Evolutionary conservation across 2,888 invertebrate genomes (phyloP), one percentile per base, ranked within the genome.

Genomic region (Leptinotarsa peninsularis): DNA sequence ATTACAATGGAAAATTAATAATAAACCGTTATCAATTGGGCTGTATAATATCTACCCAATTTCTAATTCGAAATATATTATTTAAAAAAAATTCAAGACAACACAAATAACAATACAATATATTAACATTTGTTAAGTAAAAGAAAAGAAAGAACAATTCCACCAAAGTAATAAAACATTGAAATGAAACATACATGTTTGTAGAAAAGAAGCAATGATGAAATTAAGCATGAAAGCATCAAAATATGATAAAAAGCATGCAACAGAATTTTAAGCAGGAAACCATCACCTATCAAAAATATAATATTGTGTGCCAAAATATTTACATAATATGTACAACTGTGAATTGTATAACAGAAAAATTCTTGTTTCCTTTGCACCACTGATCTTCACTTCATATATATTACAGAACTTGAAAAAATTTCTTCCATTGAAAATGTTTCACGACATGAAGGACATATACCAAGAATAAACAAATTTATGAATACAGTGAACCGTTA

Each of bases 201-300:
- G 21, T 52, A 67, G 7, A 7, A 33, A 27, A 52, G 18, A 58
- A 58, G 58, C 58, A 14, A 33, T 43, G 43, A 63, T 10, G 27
- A 17, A 33, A 7, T 33, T 63, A 63, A 63, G 63, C 63, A 43
- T 33, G 43, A 43, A 63, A 7, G 63, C 63, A 63, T 10, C 23
- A 18, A 68, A 54, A 68, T 54, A 68, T 54, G 68, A 68, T 54
- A 23, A n/a, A 52, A 67, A n/a, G 21, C 27, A 68, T 68, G 54
- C 54, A 54, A 68, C n/a, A 54, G 52, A 18, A 54, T 17, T 21
- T 67, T 7, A 71, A 49, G 60, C 71, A 49, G 49, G 13, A 75
- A 75, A 75, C 75, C 75, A 75, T 72, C 75, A 75, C 71, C 67
- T 21, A 58, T 4, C 23, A 14, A 23, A 71, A 71, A 66, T 43